Conservation (phyloP, 1,140 invertebrate genomes). For the Andricus grossulariae region DNA sequence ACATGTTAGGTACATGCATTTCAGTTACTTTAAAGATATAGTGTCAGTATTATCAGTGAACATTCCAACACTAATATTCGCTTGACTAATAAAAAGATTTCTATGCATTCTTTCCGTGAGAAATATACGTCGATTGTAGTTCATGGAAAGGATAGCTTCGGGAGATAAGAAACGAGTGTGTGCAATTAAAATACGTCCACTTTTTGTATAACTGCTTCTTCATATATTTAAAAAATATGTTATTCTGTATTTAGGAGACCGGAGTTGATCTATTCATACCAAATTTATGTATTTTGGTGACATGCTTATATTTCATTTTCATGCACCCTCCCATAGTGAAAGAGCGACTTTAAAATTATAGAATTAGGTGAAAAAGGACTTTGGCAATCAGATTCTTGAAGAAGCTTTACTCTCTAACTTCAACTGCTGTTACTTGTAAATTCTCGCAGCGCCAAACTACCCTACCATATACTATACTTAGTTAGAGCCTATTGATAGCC, state of each 20-base stretch:
- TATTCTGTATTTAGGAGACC: slow-evolving; percentile 1
- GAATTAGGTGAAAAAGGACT: too few relatives aligned
- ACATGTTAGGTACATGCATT: too few relatives aligned
- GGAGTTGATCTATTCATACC: not conserved
- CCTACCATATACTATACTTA: not conserved
- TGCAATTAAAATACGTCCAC: slow-evolving; percentile 3
- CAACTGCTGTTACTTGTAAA: not conserved
- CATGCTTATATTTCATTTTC: too few relatives aligned
- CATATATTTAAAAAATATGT: not conserved
- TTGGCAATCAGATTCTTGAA: too few relatives aligned
- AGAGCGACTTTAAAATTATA: too few relatives aligned
- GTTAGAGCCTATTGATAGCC: not conserved
- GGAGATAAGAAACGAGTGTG: not conserved
- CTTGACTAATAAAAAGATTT: not conserved
- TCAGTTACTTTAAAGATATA: too few relatives aligned
- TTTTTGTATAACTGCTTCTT: slow-evolving; percentile 2
- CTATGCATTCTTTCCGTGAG: not conserved
- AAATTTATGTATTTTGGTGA: not conserved
- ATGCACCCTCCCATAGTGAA: too few relatives aligned
- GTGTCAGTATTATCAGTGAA: too few relatives aligned
- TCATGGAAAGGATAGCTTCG: slow-evolving; percentile 4
- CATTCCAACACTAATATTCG: too few relatives aligned
- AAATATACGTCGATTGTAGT: not conserved
- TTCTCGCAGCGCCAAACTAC: not conserved
- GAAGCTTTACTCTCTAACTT: too few relatives aligned